Conservation (phyloP, 2,888 invertebrate species). For the Hipparchia sbordonii region DNA sequence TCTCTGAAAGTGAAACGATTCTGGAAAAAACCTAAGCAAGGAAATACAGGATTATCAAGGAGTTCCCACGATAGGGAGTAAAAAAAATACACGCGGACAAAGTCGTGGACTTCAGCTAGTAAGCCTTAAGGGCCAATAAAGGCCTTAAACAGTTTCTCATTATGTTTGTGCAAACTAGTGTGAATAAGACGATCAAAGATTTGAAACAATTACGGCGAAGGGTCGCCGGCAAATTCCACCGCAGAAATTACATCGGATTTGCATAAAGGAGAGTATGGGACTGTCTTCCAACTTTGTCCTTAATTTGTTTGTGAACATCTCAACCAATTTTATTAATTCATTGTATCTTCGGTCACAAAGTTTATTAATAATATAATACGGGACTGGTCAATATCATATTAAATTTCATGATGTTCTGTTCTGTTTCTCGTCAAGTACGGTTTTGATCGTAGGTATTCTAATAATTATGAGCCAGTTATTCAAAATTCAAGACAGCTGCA, state of each 20-base stretch:
- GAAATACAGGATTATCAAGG: too few relatives aligned
- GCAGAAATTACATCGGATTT: constrained; percentile 14
- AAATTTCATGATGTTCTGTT: too few relatives aligned
- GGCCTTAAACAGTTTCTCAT: not conserved
- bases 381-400: not conserved
- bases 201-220: constrained; percentile 11
- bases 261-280: constrained; percentile 12
- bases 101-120: too few relatives aligned
- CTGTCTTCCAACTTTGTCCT: constrained; percentile 13
- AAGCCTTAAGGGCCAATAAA: not conserved
- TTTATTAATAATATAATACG: not conserved
- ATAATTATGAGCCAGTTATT: not conserved
- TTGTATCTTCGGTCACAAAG: not conserved
- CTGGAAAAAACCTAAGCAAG: too few relatives aligned
- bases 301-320: constrained; percentile 15
- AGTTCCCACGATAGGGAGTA: too few relatives aligned
- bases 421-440: too few relatives aligned
- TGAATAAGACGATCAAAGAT: constrained; percentile 19
- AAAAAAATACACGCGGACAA: too few relatives aligned
- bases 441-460: too few relatives aligned
- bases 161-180: constrained; percentile 5
- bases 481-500: too few relatives aligned
- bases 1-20: too few relatives aligned
- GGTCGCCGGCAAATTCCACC: constrained; percentile 11
- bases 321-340: constrained; percentile 16